Base-by-base conservation (phyloP, 1,140 invertebrate species). In the Eufriesea mexicana region DNA sequence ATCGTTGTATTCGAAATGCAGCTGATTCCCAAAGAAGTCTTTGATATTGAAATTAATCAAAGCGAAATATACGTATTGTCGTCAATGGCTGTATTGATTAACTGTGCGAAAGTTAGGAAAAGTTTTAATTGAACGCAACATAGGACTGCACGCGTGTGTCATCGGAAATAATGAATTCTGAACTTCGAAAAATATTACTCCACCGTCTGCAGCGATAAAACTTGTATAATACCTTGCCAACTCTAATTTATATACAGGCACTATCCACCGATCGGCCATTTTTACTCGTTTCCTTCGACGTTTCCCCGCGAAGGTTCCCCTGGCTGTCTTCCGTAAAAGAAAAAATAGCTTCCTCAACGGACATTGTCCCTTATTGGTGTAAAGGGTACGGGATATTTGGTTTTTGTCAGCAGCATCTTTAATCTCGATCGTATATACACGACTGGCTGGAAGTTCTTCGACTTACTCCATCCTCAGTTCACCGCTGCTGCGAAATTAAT, bases 401-500 rank as follows among this genome's bases (percentile, higher is more conserved):
- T 18, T 71, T 72, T 45, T n/a, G 54, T 20, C 25, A 35, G 14
- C n/a, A n/a, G 7, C 18, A 51, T 18, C 16, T 76, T 77, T 49
- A 76, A 77, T 83, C 64, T 61, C 9, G 64, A 62, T 83, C 79
- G 66, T 18, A 47, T n/a, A 23, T 23, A 61, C 54, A 45, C 73
- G 18, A 14, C 25, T 18, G 0, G n/a, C 25, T 35, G 10, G 10
- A 8, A 42, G 45, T 55, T 82, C 66, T 45, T 55, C 35, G 71
- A 75, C 74, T 77, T 51, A 6, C 64, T 68, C 64, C 61, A 28
- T 61, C n/a, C 79, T 81, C 35, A 57, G 66, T 83, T 62, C 74
- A 70, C 55, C 25, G 42, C 57, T 61, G 80, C 74, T 42, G 18
- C 9, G 66, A 62, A 59, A 84, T 86, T 86, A 84, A 84, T 86